Base-by-base conservation (phyloP, 1,140 invertebrate genomes). In the Periplaneta americana region DNA sequence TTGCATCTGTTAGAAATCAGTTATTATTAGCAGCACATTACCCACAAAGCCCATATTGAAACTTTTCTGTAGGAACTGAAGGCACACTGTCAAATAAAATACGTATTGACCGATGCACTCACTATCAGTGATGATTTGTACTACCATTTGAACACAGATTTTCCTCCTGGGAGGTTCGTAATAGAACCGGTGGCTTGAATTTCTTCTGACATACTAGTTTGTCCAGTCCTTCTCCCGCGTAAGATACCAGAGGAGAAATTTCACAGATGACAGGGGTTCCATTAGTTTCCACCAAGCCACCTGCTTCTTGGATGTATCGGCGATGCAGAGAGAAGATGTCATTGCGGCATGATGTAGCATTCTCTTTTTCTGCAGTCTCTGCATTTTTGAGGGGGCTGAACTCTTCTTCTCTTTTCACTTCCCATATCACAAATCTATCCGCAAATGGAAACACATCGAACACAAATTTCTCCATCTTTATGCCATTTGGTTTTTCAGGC, bases 381-480 rank as follows among this genome's bases (percentile, higher is more conserved):
- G 95, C 91, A 90, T 99, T 99, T 87, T 99, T 99, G 82, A 99
- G 87, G 0, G 98, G 97, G 85, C 98, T 98, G 87, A 99, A 99
- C 87, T 99, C 98, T 82, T 96, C 94, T 84, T 98, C 94, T 77
- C 98, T 91, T 0, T 94, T 90, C 0, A 98, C 98, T 91, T 99
- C 96, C 94, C 98, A 97, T 6, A 96, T 96, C 31, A 95, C 96
- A 86, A 99, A 97, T 84, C 94, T 95, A 88, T 95, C 92, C 0
- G 97, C 92, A 88, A 97, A 98, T 85, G 95, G 94, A 87, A 99
- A 99, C 0, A 99, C 98, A 89, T 99, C 99, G 87, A 99, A 99
- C 3, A 99, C 95, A 88, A 99, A 99, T 89, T 99, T 99, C 85
- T 99, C 99, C 87, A 99, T 95, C 91, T 99, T 99, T 83, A 99